A percentile compares a stretch with the other conserved stretches of the same genome.
phyloP scores from a whole-genome alignment of 2,113 vertebrate species.

The Raja brachyura region DNA sequence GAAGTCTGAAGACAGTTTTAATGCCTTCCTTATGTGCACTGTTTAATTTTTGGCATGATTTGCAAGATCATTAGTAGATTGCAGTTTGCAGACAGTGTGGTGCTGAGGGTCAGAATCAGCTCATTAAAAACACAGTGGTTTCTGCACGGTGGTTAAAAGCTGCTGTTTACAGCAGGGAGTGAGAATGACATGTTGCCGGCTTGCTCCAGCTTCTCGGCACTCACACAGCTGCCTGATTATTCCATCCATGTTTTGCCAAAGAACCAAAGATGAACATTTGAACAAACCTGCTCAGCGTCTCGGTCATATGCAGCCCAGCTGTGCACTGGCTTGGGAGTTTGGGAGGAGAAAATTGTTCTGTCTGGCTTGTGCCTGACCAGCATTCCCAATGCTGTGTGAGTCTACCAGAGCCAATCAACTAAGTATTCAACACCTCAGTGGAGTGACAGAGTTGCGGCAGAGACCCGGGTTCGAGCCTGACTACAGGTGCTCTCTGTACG shows the following conservation, averaged over 20 bases:
- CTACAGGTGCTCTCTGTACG: too few species aligned
- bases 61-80: neutral
- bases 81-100: constrained; percentile 8
- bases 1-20: neutral
- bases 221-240: neutral
- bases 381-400: constrained; percentile 5
- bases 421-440: too few species aligned
- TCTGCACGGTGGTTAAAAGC: neutral
- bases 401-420: neutral
- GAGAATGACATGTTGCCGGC: too few species aligned
- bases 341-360: neutral
- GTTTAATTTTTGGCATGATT: neutral
- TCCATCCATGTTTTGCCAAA: neutral
- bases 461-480: too few species aligned
- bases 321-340: neutral
- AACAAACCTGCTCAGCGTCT: neutral
- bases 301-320: neutral
- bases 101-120: constrained; percentile 23
- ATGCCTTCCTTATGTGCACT: neutral
- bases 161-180: neutral
- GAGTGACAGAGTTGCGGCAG: too few species aligned
- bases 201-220: neutral
- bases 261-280: neutral
- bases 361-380: neutral
- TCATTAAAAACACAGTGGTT: constrained; percentile 13